Base-by-base conservation (phyloP, 2,113 vertebrate species). In the Grallaria varia region DNA sequence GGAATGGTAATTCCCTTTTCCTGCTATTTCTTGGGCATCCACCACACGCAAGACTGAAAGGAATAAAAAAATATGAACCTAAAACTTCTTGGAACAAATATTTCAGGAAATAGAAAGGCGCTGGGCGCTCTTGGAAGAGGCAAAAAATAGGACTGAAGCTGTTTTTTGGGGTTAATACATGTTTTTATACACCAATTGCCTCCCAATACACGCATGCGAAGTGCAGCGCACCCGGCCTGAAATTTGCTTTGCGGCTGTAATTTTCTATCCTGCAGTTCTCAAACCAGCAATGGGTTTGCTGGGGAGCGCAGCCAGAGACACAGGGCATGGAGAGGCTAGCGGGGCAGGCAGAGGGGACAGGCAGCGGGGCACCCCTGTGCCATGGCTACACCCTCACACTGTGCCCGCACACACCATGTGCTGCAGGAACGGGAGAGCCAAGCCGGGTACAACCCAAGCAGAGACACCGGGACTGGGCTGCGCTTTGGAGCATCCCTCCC, bases 341-440 rank as follows among this genome's bases (percentile, higher is more conserved):
- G 82, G 47, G 12, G 56, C 15, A 7, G 59, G 45, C 55, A 60
- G 49, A 47, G 35, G 52, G 14, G 12, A 9, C 0, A 9, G 50
- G 9, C 12, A 22, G 47, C 17, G 14, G 27, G 47, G 31, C 56
- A 56, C 18, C 17, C 9, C 17, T 14, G 37, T 35, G 64, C 42
- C 69, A 3, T 1, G 4, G 50, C 14, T 31, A 9, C 71, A 40
- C 60, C 40, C 23, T 67, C 53, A 28, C 56, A 2, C 62, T 0
- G 0, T 20, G 45, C 59, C 77, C 3, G 0, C 3, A 2, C 0
- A 1, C 5, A 0, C 44, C 72, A 25, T 5, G 1, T 0, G 1
- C 52, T 3, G 33, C 0, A 19, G 45, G 15, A 31, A 17, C 0
- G 6, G 39, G 31, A 30, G 3, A 33, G 56, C 77, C 22, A 20